Conservation (phyloP, 64 coral and sea anemone species). For the Pocillopora damicornis region DNA sequence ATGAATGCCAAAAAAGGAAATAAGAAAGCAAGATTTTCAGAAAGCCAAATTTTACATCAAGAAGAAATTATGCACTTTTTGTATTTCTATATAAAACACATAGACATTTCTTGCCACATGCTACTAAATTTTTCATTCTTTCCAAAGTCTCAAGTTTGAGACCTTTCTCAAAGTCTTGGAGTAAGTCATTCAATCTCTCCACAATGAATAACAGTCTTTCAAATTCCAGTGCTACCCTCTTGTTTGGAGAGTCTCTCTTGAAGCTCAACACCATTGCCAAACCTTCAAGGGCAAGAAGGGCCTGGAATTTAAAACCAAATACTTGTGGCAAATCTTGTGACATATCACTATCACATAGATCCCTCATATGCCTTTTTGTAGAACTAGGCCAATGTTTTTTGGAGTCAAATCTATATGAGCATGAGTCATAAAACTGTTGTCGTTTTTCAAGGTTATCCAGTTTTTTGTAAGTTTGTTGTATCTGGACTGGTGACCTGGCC, state of each 20-base stretch:
- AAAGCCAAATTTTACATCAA: not conserved
- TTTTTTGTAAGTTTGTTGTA: constrained; percentile 11
- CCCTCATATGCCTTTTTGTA: constrained; percentile 19
- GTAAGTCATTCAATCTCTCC: constrained; percentile 35
- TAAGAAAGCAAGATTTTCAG: too few relatives aligned
- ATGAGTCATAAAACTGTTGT: constrained; percentile 8
- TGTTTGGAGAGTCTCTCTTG: constrained; percentile 26
- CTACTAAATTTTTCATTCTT: constrained; percentile 55
- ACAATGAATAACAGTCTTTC: constrained; percentile 53
- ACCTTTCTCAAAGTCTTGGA: constrained; percentile 28
- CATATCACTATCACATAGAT: constrained; percentile 11
- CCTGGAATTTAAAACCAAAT: constrained; percentile 60
- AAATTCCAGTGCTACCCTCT: constrained; percentile 34
- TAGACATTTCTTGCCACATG: constrained; percentile 50
- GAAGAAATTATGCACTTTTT: not conserved
- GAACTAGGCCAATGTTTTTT: not conserved
- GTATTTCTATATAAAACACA: not conserved
- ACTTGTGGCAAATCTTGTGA: constrained; percentile 18
- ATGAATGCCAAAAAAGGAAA: too few relatives aligned
- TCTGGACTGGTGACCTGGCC: constrained; percentile 10
- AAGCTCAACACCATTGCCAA: constrained; percentile 61
- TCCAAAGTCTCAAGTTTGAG: constrained; percentile 18
- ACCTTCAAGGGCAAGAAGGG: constrained; percentile 78
- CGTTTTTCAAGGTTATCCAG: constrained; percentile 14
- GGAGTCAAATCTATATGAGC: constrained; percentile 17